Conservation (phyloP, 1,140 invertebrate genomes). For the Neodiprion virginianus region DNA sequence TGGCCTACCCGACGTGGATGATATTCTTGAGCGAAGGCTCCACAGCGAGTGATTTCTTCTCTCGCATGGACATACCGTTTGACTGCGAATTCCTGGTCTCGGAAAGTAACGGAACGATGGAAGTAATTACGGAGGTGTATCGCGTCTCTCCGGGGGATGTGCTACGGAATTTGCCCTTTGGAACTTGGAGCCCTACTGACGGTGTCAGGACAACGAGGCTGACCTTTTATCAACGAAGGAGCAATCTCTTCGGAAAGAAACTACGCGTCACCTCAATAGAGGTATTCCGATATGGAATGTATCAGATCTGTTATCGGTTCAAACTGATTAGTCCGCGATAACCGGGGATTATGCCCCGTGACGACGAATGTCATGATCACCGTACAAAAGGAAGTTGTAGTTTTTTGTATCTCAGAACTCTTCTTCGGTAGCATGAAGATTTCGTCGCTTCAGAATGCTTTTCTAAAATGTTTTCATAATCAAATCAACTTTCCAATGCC, state of each 20-base stretch:
- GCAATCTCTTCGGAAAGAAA: slow-evolving; percentile 48
- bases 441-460: too few species aligned
- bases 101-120: slow-evolving; percentile 22
- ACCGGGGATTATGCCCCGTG: too few species aligned
- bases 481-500: too few species aligned
- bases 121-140: slow-evolving; percentile 51
- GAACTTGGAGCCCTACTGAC: slow-evolving; percentile 32
- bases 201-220: slow-evolving; percentile 41
- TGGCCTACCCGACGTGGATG: slow-evolving; percentile 56
- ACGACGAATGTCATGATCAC: too few species aligned
- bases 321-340: too few species aligned
- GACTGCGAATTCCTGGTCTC: slow-evolving; percentile 48
- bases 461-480: too few species aligned
- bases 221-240: slow-evolving; percentile 48
- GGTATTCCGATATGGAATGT: background rate
- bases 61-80: slow-evolving; percentile 46
- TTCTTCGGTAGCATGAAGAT: too few species aligned
- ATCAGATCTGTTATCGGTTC: too few species aligned
- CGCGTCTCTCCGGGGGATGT: slow-evolving; percentile 40
- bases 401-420: too few species aligned
- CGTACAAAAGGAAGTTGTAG: too few species aligned
- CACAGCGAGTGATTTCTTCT: slow-evolving; percentile 39
- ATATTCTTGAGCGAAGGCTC: slow-evolving; percentile 46
- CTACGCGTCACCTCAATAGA: slow-evolving; percentile 46
- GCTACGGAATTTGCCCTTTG: slow-evolving; percentile 40